Conservation (phyloP, 2,888 invertebrate species). For the Eupithecia centaureata region DNA sequence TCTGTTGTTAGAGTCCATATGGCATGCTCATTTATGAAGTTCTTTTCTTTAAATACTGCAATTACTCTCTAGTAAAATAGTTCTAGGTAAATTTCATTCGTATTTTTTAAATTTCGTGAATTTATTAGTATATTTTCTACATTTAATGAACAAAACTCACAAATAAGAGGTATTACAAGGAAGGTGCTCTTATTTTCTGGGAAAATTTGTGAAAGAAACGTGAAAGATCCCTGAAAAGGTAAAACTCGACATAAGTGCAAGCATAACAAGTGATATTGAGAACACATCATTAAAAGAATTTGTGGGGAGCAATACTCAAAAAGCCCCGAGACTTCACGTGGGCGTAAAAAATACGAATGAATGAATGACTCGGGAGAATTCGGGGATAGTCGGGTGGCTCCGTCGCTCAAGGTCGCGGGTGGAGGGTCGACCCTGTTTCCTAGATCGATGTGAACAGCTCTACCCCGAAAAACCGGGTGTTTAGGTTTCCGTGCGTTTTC, state of each 20-base stretch:
- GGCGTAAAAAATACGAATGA: slow-evolving; percentile 63
- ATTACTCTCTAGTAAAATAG: background rate
- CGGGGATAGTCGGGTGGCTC: slow-evolving; percentile 66
- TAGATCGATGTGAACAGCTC: slow-evolving; percentile 75
- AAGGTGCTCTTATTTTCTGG: background rate
- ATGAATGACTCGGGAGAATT: slow-evolving; percentile 70
- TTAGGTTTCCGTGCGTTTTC: slow-evolving; percentile 71
- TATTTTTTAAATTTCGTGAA: too few species aligned
- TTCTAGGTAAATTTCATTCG: background rate
- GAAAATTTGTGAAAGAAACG: background rate
- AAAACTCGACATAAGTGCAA: slow-evolving; percentile 37
- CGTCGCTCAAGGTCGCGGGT: slow-evolving; percentile 69
- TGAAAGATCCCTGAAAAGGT: slow-evolving; percentile 26
- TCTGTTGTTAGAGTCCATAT: background rate
- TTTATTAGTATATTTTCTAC: too few species aligned
- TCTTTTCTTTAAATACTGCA: background rate
- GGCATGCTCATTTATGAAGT: background rate
- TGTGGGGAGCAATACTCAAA: slow-evolving; percentile 48
- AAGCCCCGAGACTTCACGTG: slow-evolving; percentile 52
- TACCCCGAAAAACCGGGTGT: slow-evolving; percentile 67
- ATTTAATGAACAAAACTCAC: background rate
- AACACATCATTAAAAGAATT: slow-evolving; percentile 55
- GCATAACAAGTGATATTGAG: slow-evolving; percentile 45
- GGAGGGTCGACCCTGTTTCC: slow-evolving; percentile 72
- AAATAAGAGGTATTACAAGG: background rate